Evolutionary conservation across 2,888 invertebrate species (phyloP).

Genomic region (Sclerodermus sp.): DNA sequence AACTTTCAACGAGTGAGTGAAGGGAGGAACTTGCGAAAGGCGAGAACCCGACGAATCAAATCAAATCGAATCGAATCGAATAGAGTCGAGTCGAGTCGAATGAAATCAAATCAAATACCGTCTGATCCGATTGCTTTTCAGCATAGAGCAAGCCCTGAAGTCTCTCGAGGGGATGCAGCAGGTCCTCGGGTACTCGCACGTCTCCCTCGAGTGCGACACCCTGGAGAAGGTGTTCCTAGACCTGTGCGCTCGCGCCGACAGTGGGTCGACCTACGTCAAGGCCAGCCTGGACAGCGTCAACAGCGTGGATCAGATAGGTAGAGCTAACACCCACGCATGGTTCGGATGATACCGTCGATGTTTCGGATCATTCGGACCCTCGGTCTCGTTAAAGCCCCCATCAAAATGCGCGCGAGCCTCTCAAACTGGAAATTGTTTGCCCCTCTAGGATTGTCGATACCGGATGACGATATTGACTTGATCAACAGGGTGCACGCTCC

Average conservation of each 20-base stretch:
- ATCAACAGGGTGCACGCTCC: constrained; percentile 30
- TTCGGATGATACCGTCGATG: no score
- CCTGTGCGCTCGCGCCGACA: constrained; percentile 59
- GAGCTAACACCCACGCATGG: no score
- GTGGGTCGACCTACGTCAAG: constrained; percentile 21
- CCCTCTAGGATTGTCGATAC: constrained; percentile 22
- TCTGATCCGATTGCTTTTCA: constrained; percentile 31
- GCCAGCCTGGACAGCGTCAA: constrained; percentile 30
- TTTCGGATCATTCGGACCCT: no score
- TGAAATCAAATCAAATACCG: no score
- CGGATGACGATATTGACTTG: constrained; percentile 31
- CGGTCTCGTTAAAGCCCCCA: no score
- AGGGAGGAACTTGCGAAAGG: constrained; percentile 18
- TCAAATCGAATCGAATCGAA: no score
- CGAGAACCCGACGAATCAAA: not conserved
- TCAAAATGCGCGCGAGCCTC: no score
- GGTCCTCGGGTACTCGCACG: constrained; percentile 58
- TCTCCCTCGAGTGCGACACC: constrained; percentile 65
- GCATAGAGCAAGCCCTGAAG: constrained; percentile 59
- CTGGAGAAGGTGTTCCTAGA: constrained; percentile 68
- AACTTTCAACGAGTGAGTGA: constrained; percentile 60
- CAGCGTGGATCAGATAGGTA: constrained; percentile 23
- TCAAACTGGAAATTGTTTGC: constrained; percentile 3
- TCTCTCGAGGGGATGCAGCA: constrained; percentile 59
- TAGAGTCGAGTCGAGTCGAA: no score